Evolutionary conservation across 2,797 vertebrate genomes (phyloP), one percentile per base, ranked within the genome.

Genomic region (Toxotes lorentzi): DNA sequence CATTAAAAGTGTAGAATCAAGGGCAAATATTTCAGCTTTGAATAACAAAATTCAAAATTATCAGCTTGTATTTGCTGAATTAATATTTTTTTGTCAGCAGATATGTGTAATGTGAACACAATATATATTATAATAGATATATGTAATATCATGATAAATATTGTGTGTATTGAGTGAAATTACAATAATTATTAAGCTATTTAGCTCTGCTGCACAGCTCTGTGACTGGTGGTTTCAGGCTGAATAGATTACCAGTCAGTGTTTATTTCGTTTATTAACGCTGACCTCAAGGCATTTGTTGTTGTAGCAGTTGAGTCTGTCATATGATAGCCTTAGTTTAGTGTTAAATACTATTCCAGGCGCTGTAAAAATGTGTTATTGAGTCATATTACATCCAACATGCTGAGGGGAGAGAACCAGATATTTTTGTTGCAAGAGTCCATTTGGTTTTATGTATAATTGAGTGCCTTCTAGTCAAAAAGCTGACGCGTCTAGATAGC

Each of bases 291-390:
- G 3, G 13, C 57, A 5, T 23, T 68, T 59, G 3, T 48, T 64
- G 19, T 23, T 43, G 48, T 54, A 23, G 27, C 51, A 56, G n/a
- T 61, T 54, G 0, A 16, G 45, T 57, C 7, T 34, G 45, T 76
- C 34, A 48, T 4, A 16, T 30, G 17, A 68, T 24, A 21, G 34
- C 51, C 19, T 67, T 27, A 3, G 12, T 64, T 56, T 17, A 19
- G 32, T 57, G 35, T 50, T 45, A 51, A 79, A 56, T 50, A 17
- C 34, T 60, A 21, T 68, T 73, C 24, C 34, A 69, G 43, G 27
- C 34, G 5, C 16, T 56, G 16, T 64, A 38, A 38, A 70, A 64
- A 19, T 54, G 23, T 66, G 5, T 19, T 61, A 61, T 50, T n/a
- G 17, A 63, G 58, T 61, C 24, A 67, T 51, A 69, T 67, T 27